A percentile compares a stretch with the other conserved stretches of the same genome.
Evolutionary conservation across 2,797 vertebrate species (phyloP).

Genomic region (Phoxinus dragarum): DNA sequence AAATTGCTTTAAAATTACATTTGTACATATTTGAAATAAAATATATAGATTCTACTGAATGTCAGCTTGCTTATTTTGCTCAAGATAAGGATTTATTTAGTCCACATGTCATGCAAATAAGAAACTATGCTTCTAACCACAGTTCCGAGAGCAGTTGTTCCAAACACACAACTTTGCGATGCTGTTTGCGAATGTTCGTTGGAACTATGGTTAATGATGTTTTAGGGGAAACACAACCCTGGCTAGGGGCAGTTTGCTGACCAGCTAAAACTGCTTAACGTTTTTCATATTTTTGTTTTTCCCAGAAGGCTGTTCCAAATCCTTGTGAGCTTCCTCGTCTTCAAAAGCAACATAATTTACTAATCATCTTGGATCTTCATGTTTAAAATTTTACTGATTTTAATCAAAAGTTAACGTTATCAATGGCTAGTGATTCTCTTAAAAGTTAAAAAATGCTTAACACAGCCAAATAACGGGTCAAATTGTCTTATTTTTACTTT

Average conservation of each 20-base stretch:
- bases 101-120: too few species aligned
- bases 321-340: background rate
- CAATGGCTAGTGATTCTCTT: background rate
- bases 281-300: background rate
- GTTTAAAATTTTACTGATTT: background rate
- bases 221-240: too few species aligned
- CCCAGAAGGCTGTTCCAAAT: background rate
- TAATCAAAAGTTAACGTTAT: background rate
- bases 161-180: too few species aligned
- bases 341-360: background rate
- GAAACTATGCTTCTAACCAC: too few species aligned
- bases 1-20: background rate
- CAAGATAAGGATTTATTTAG: background rate
- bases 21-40: background rate
- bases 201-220: too few species aligned
- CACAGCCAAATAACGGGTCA: too few species aligned
- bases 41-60: too few species aligned
- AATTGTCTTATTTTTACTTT: too few species aligned
- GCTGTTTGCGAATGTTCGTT: too few species aligned
- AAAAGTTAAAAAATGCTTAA: too few species aligned
- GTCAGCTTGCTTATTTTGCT: background rate
- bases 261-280: background rate
- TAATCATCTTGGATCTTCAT: background rate
- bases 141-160: too few species aligned
- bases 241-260: background rate